These are phyloP conservation scores for Heliconius hermathena DNA, from an alignment of 1,140 invertebrate species.

Conservation along the genomic window DNA sequence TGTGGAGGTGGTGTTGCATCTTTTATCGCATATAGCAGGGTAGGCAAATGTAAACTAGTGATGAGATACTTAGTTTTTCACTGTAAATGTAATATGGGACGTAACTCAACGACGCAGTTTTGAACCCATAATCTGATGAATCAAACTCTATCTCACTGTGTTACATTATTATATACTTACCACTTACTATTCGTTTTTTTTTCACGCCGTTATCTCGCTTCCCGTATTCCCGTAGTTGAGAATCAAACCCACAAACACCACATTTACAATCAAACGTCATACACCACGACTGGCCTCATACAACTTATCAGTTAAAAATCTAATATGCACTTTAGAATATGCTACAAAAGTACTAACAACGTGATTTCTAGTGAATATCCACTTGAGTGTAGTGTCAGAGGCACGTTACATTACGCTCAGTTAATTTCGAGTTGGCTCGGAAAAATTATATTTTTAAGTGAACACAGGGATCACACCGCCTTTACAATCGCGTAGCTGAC, in stretches of 20 bases:
- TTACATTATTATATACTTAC: too few species aligned
- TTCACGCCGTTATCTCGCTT: too few species aligned
- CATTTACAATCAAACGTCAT: too few species aligned
- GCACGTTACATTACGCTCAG: conserved; percentile 26
- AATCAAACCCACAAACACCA: too few species aligned
- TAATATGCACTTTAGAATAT: background rate
- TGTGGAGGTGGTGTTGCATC: too few species aligned
- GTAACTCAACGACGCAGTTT: background rate
- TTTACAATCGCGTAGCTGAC: conserved; percentile 67
- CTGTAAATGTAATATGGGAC: background rate
- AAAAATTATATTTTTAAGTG: conserved; percentile 54
- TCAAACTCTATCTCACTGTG: too few species aligned
- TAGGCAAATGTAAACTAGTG: too few species aligned
- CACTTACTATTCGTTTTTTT: too few species aligned
- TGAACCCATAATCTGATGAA: too few species aligned
- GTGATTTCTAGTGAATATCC: conserved; percentile 3
- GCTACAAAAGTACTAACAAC: background rate
- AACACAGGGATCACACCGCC: conserved; percentile 63
- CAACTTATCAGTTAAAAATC: background rate
- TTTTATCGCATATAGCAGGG: too few species aligned
- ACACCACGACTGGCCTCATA: too few species aligned
- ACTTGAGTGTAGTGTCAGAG: conserved; percentile 18
- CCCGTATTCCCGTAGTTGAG: too few species aligned
- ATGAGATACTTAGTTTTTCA: background rate
- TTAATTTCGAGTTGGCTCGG: conserved; percentile 33